Base-by-base conservation (phyloP, 2,797 vertebrate genomes). In the Eurystomus glaucurus region DNA sequence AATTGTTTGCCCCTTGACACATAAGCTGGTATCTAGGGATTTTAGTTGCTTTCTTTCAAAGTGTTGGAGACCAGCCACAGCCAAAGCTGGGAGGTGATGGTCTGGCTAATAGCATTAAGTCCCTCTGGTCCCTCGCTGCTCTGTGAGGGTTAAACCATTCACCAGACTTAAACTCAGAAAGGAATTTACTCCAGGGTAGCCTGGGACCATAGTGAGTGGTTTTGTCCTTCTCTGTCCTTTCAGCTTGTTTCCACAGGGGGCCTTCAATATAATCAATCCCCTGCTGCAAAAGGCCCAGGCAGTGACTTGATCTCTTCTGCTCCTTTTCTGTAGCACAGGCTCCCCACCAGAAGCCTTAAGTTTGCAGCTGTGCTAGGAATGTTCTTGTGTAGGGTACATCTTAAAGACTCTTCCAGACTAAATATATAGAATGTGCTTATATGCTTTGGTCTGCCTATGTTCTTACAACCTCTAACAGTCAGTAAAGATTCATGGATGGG, bases 101-200 rank as follows among this genome's bases (percentile, higher is more conserved):
- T 72, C 35, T 74, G n/a, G 39, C 68, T 94, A 90, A 88, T 55
- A 88, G 64, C n/a, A 74, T 94, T 94, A 94, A 94, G 51, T 74
- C 26, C 17, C 28, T 90, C 64, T 88, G 77, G 50, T 21, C 37
- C 46, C 29, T 86, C 60, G n/a, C 50, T 88, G 70, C 62, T 71
- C 41, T 65, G 76, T 52, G 10, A 3, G n/a, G 25, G n/a, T 85
- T 88, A 94, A 94, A 65, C 76, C 14, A 33, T 80, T 94, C 64
- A 65, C 21, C 28, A 75, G 65, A 57, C 48, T 71, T 90, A 61
- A 71, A 64, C 78, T 94, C 79, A 78, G 61, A 33, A 76, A 92
- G 69, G 60, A 68, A 92, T 94, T 92, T 93, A 70, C 23, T 41
- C 43, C 72, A 50, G 52, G 39, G 57, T 75, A 68, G 71, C 69